Conservation (phyloP, 1,140 invertebrate species). For the Panagrolaimus sp. region DNA sequence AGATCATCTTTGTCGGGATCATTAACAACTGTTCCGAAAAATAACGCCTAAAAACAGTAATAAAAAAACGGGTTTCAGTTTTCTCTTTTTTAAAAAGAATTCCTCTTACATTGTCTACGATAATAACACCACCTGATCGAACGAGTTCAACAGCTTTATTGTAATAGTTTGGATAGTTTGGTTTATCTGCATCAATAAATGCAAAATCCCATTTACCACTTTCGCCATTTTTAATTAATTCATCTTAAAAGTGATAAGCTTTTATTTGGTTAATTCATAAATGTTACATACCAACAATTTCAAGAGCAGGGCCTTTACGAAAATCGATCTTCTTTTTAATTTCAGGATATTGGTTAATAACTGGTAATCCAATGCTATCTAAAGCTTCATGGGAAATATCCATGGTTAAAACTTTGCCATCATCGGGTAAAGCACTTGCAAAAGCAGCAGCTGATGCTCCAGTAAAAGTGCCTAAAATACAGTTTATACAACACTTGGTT, state of each 20-base stretch:
- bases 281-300: conserved; percentile 38
- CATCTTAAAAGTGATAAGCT: conserved; percentile 29
- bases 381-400: conserved; percentile 56
- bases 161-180: conserved; percentile 60
- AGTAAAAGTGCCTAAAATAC: conserved; percentile 57
- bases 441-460: conserved; percentile 56
- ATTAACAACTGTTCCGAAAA: too few species aligned
- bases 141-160: conserved; percentile 58
- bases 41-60: too few species aligned
- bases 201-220: conserved; percentile 61
- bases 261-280: too few species aligned
- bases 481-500: too few species aligned
- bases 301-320: conserved; percentile 53
- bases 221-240: conserved; percentile 58
- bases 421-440: conserved; percentile 57
- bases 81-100: neutral
- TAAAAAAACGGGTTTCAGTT: too few species aligned
- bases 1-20: too few species aligned
- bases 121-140: conserved; percentile 59
- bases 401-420: conserved; percentile 57
- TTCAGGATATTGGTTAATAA: conserved; percentile 47
- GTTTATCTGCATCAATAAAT: conserved; percentile 63
- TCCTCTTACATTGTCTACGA: conserved; percentile 61
- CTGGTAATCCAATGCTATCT: conserved; percentile 34
- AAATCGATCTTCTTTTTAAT: conserved; percentile 58